These are phyloP conservation scores for Apamea anceps DNA, from an alignment of 2,888 invertebrate genomes.

Conservation along the genomic window DNA sequence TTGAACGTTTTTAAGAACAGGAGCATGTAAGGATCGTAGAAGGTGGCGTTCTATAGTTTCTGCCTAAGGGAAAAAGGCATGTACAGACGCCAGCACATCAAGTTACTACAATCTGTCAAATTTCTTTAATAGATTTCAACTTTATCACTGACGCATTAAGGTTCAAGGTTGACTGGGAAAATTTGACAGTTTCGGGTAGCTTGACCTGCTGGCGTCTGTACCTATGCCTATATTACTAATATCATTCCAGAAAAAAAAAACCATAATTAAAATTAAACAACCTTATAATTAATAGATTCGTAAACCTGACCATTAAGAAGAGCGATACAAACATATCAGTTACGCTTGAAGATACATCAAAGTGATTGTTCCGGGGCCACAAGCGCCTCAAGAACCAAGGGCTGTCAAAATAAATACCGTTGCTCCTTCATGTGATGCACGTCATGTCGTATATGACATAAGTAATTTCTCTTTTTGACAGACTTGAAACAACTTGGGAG, in stretches of 20 bases:
- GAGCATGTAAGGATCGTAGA: background rate
- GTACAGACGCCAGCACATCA: no score
- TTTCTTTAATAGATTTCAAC: no score
- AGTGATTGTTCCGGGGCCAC: slow-evolving; percentile 27
- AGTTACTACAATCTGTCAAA: no score
- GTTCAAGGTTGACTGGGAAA: no score
- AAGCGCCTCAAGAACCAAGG: slow-evolving; percentile 7
- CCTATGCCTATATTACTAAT: background rate
- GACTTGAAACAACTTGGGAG: slow-evolving; percentile 10
- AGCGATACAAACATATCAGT: background rate
- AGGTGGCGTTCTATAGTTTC: background rate
- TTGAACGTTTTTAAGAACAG: background rate
- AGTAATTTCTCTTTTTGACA: slow-evolving; percentile 44
- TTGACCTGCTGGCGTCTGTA: no score
- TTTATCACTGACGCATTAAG: no score
- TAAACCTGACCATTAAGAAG: background rate
- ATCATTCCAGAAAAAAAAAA: background rate
- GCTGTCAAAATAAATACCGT: slow-evolving; percentile 54
- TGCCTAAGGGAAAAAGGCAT: background rate
- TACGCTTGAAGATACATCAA: slow-evolving; percentile 32
- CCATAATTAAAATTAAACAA: background rate
- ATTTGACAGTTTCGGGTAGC: no score
- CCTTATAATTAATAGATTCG: background rate
- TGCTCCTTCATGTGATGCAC: slow-evolving; percentile 28
- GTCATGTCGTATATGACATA: slow-evolving; percentile 25